phyloP scores from a whole-genome alignment of 1,140 invertebrate genomes.

The Andricus grossulariae region DNA sequence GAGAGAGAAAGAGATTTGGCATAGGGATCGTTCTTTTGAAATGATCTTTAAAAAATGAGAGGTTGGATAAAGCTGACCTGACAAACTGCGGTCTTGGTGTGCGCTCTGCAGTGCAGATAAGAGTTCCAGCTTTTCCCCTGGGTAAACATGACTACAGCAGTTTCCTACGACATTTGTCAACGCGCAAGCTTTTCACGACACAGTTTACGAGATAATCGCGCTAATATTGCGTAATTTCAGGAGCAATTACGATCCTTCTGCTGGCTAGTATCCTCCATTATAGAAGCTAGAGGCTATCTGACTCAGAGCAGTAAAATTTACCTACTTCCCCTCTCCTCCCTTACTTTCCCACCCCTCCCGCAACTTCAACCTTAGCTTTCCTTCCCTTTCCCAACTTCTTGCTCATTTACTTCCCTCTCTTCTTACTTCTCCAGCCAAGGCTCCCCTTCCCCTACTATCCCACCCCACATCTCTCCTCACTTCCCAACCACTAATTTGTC shows the following conservation, averaged over 20 bases:
- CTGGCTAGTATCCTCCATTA: not conserved
- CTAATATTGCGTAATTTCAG: constrained; percentile 25
- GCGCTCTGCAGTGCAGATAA: constrained; percentile 17
- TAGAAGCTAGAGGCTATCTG: too few relatives aligned
- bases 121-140: constrained; percentile 8
- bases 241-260: constrained; percentile 12
- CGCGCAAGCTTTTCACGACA: constrained; percentile 24
- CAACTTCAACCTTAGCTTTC: too few relatives aligned
- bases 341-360: too few relatives aligned
- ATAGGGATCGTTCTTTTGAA: not conserved
- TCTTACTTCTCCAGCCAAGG: too few relatives aligned
- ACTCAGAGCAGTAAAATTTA: too few relatives aligned
- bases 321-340: too few relatives aligned
- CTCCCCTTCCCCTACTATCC: too few relatives aligned
- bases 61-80: not conserved
- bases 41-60: constrained; percentile 2
- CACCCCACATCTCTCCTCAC: too few relatives aligned
- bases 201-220: constrained; percentile 24
- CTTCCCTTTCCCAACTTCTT: too few relatives aligned
- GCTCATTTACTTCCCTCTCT: too few relatives aligned
- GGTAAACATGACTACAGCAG: constrained; percentile 2
- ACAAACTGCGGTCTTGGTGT: constrained; percentile 15
- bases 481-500: too few relatives aligned
- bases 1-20: too few relatives aligned
- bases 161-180: constrained; percentile 12